Base-by-base conservation (phyloP, 1,140 invertebrate species). In the Sinonovacula constricta region DNA sequence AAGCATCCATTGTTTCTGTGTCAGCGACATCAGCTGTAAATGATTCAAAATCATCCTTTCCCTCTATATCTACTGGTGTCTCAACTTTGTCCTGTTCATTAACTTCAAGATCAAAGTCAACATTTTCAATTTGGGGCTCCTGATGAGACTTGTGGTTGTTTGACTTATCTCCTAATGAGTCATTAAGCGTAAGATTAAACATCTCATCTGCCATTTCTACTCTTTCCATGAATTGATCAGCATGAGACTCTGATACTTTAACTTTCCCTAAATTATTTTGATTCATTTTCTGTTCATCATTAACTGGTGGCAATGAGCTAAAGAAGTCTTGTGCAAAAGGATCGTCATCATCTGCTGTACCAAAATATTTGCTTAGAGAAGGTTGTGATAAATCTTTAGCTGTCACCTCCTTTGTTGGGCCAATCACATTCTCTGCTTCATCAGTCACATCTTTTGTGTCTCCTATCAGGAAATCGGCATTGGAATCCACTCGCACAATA, bases 1-100 rank as follows among this genome's bases (percentile, higher is more conserved):
- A 62, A 30, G 79, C 79, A 75, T 75, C 71, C 45, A 74, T 22
- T 26, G 76, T 76, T 28, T 78, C 81, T 33, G 75, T 65, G 39
- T 82, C 79, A 22, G 75, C 80, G 66, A 72, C 79, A 59, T 87
- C 85, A 18, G 87, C 85, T 24, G 86, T 87, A 59, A 89, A 87
- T 3, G 86, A 87, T 83, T 88, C 88, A 87, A 89, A 87, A 59
- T 86, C 82, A 51, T 87, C 85, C 30, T 86, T 83, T 54, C 82
- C 84, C 63, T 88, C 86, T 18, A 87, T 81, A 4, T 76, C 71
- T 28, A 75, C 66, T 62, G 75, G 71, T 15, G 65, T 69, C 59
- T 68, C 51, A 34, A 70, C 67, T 30, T 56, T 22, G 14, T 76
- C 71, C 36, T 33, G 56, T 15, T n/a, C n/a, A 63, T 78, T 66